These are phyloP conservation scores for Cyphomyrmex costatus DNA, from an alignment of 1,140 invertebrate species.

Conservation along the genomic window DNA sequence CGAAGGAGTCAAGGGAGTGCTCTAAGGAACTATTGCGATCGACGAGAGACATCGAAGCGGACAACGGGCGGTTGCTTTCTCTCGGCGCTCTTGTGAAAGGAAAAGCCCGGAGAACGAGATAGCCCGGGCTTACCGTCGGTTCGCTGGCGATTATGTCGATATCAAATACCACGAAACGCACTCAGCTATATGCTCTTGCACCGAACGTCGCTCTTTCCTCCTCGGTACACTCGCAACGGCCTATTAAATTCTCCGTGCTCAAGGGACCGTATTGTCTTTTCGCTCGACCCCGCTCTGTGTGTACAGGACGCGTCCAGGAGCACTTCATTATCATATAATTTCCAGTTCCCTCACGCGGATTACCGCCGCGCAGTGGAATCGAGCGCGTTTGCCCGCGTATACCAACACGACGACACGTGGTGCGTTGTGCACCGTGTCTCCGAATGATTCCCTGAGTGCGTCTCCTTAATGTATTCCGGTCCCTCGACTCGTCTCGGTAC, in stretches of 20 bases:
- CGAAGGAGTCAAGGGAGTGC: not conserved
- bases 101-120: slow-evolving; percentile 81
- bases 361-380: slow-evolving; percentile 62
- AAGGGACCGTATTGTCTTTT: slow-evolving; percentile 85
- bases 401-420: slow-evolving; percentile 37
- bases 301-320: slow-evolving; percentile 64
- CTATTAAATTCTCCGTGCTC: slow-evolving; percentile 78
- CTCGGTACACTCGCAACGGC: slow-evolving; percentile 60
- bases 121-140: slow-evolving; percentile 70
- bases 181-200: slow-evolving; percentile 79
- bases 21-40: slow-evolving; percentile 13
- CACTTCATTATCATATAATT: slow-evolving; percentile 78
- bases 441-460: slow-evolving; percentile 60
- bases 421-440: slow-evolving; percentile 24
- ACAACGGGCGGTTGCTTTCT: not conserved
- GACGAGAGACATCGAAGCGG: slow-evolving; percentile 24
- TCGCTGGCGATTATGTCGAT: slow-evolving; percentile 84
- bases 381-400: not conserved
- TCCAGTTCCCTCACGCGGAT: slow-evolving; percentile 70
- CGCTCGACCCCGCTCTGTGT: slow-evolving; percentile 69
- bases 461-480: slow-evolving; percentile 75
- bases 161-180: slow-evolving; percentile 87
- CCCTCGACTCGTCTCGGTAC: slow-evolving; percentile 62
- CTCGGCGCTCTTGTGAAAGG: slow-evolving; percentile 80
- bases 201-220: slow-evolving; percentile 25